Conservation (phyloP, 30 jellyfish, hydroid and myxozoan genomes). For the Aurelia sp. region DNA sequence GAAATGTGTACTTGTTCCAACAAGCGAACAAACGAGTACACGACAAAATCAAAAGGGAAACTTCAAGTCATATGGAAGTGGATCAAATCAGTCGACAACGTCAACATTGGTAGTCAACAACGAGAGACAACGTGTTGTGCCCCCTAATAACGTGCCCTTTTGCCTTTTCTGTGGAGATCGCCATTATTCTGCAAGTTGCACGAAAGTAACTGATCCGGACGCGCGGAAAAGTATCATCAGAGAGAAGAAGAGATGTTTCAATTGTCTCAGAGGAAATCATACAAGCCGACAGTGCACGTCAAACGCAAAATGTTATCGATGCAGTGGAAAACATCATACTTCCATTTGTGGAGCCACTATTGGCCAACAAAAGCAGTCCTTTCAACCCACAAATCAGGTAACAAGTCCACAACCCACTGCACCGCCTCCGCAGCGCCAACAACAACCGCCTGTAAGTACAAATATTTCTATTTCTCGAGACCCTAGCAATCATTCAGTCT, state of each 20-base stretch:
- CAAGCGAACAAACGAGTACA: too few relatives aligned
- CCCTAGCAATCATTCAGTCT: neutral
- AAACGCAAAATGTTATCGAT: neutral
- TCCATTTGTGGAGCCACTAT: neutral
- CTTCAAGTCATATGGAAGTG: too few relatives aligned
- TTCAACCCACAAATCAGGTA: neutral
- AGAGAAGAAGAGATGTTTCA: neutral
- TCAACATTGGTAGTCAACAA: too few relatives aligned
- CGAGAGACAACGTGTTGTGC: too few relatives aligned
- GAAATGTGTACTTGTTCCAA: too few relatives aligned
- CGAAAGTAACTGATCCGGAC: too few relatives aligned
- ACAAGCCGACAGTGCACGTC: neutral
- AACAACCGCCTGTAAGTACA: slow-evolving; percentile 15
- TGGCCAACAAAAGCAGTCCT: neutral
- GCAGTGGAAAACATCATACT: neutral
- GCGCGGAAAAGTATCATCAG: too few relatives aligned
- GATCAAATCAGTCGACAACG: too few relatives aligned
- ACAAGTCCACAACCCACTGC: neutral
- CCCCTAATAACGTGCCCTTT: too few relatives aligned
- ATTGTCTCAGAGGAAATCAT: neutral
- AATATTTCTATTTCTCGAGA: neutral
- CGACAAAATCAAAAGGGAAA: too few relatives aligned
- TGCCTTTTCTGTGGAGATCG: too few relatives aligned
- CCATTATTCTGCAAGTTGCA: too few relatives aligned
- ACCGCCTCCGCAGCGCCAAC: neutral